phyloP scores from a whole-genome alignment of 2,888 invertebrate genomes.

The Eristalis arbustorum region DNA sequence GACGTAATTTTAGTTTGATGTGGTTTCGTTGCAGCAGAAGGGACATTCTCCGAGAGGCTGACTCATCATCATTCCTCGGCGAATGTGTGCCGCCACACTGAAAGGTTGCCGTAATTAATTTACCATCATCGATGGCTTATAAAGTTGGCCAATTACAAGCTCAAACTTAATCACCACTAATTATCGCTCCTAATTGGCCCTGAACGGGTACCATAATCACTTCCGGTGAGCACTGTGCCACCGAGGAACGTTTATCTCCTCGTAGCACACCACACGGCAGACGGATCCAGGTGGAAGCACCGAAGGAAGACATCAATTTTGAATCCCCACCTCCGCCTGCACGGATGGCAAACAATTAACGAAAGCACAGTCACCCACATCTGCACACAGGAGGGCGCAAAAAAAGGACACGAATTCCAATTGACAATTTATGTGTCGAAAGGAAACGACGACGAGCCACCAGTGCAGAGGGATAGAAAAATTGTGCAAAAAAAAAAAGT shows the following conservation, averaged over 20 bases:
- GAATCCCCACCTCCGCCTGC: background rate
- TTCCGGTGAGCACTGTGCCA: conserved; percentile 49
- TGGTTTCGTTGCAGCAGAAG: background rate
- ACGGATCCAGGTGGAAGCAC: conserved; percentile 21
- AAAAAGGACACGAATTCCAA: conserved; percentile 35
- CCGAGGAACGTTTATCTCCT: conserved; percentile 47
- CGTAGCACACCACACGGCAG: background rate
- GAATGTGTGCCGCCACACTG: no score
- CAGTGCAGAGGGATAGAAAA: background rate
- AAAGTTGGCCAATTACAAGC: conserved; percentile 59
- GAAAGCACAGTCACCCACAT: background rate
- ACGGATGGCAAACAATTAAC: conserved; percentile 60
- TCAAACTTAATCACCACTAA: conserved; percentile 63
- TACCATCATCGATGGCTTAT: conserved; percentile 36
- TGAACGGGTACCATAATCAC: conserved; percentile 59
- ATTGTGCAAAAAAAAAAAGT: background rate
- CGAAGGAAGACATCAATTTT: conserved; percentile 62
- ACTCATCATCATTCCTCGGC: no score
- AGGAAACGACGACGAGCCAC: background rate
- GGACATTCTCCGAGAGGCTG: background rate
- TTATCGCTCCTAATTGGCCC: conserved; percentile 59
- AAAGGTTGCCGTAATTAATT: conserved; percentile 14
- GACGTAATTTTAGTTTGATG: conserved; percentile 18
- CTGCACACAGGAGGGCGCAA: background rate
- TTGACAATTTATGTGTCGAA: conserved; percentile 56